Evolutionary conservation across 2,888 invertebrate genomes (phyloP), one percentile per base, ranked within the genome.

Genomic region (Tenthredo livida): DNA sequence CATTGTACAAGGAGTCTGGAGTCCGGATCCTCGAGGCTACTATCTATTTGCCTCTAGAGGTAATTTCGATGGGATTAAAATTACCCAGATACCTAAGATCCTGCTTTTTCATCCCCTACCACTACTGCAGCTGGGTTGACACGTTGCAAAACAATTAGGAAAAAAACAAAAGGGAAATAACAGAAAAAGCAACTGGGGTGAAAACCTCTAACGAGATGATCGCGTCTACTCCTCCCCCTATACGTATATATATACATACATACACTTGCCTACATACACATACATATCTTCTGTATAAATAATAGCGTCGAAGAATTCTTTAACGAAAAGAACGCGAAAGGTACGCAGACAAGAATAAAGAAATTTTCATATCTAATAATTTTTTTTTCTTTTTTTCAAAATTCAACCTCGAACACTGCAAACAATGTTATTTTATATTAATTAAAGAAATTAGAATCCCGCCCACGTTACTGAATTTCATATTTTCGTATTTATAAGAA

Each of bases 1-100:
- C n/a, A 2, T 40, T 40, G 43, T 43, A 15, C 5, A 43, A n/a
- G 10, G 73, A 73, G 43, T 73, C 40, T 1, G 40, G 43, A n/a
- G 43, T 73, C 40, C 9, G 40, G 43, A n/a, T 40, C 7, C 7
- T 29, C 12, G 10, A 43, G 37, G n/a, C 21, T 29, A 61, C 61
- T 61, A 67, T 67, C 67, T 33, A 25, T 73, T 73, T 43, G 10
- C 43, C 40, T 47, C 25, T 25, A 4, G 25, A 10, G 9, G 73
- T 47, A 73, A 77, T 50, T 77, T 9, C 50, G 77, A 77, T 77
- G 50, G 17, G 54, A 77, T 77, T 77, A 77, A 77, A 77, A 77
- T 33, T 54, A 77, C n/a, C 47, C n/a, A 1, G 29, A 33, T 67
- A 29, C 33, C 67, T 58, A n/a, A 21, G 29, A 47, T 29, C 25